Conservation (phyloP, 1,140 invertebrate genomes). For the Panulirus ornatus region DNA sequence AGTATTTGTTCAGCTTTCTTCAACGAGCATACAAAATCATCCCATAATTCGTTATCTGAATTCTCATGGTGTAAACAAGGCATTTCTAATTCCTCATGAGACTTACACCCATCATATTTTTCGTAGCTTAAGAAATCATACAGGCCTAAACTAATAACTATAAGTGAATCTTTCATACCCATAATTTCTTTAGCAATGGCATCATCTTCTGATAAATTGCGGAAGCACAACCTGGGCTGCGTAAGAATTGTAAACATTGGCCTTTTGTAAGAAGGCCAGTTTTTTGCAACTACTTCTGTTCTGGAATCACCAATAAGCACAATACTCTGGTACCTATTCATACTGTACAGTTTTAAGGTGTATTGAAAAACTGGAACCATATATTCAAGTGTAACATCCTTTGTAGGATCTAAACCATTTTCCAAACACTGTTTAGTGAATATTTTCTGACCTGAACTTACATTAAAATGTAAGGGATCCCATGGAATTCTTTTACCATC, state of each 20-base stretch:
- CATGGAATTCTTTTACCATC: not conserved
- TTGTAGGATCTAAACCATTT: not conserved
- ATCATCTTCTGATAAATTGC: not conserved
- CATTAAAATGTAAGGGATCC: not conserved
- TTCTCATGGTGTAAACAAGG: not conserved
- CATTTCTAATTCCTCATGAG: not conserved
- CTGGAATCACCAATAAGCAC: conserved; percentile 1
- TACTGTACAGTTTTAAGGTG: not conserved
- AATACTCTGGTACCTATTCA: not conserved
- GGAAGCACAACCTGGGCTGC: not conserved
- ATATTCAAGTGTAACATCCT: not conserved
- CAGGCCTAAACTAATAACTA: not conserved
- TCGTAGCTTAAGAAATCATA: not conserved
- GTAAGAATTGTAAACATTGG: not conserved
- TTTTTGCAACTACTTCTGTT: not conserved
- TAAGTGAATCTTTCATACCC: not conserved
- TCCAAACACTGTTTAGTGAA: not conserved
- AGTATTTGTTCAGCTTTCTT: not conserved
- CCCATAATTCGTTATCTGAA: not conserved
- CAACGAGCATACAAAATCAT: not conserved
- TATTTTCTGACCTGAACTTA: not conserved
- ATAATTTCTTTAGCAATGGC: not conserved
- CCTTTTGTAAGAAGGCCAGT: not conserved
- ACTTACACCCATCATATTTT: not conserved
- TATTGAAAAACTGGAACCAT: not conserved